Percentiles rank a stretch among this genome's conserved stretches.
Conservation (phyloP, 2,888 invertebrate genomes). For the Rhodophaea formosa region DNA sequence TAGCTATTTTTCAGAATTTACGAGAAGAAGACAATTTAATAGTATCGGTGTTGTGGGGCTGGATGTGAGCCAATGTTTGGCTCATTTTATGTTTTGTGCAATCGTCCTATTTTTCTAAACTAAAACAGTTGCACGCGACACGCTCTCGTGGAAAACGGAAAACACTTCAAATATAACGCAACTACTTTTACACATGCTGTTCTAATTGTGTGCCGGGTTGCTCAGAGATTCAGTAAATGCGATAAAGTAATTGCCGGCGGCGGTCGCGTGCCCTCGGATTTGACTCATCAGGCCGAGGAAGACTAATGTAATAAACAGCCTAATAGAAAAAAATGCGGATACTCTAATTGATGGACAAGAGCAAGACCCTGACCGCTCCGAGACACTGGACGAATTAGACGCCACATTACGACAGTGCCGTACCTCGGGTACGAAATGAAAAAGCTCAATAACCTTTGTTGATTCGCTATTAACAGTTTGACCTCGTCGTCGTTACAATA, state of each 20-base stretch:
- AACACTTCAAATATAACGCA: conserved; percentile 28
- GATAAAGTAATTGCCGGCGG: conserved; percentile 48
- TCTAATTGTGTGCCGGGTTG: conserved; percentile 13
- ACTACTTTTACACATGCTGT: conserved; percentile 19
- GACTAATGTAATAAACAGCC: conserved; percentile 69
- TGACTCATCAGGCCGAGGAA: conserved; percentile 63
- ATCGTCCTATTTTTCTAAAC: conserved; percentile 79
- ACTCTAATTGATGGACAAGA: conserved; percentile 71
- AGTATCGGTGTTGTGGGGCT: conserved; percentile 64
- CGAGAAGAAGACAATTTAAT: conserved; percentile 61
- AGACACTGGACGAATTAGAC: conserved; percentile 52
- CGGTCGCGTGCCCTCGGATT: conserved; percentile 59
- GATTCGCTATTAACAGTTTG: conserved; percentile 27
- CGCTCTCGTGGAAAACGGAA: conserved; percentile 40
- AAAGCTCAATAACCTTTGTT: conserved; percentile 27
- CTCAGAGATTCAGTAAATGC: conserved; percentile 41
- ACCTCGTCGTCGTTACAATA: conserved; percentile 39
- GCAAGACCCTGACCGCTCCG: conserved; percentile 63
- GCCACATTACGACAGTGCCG: conserved; percentile 29
- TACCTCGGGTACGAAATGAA: conserved; percentile 22
- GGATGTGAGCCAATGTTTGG: conserved; percentile 69
- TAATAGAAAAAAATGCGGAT: conserved; percentile 75
- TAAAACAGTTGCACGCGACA: conserved; percentile 72
- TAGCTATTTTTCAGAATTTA: conserved; percentile 43
- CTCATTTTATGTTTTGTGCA: conserved; percentile 75